Percentiles rank a stretch among this genome's conserved stretches.
These are phyloP conservation scores for Chloropsis hardwickii DNA, from an alignment of 2,113 vertebrate genomes.

Conservation along the genomic window DNA sequence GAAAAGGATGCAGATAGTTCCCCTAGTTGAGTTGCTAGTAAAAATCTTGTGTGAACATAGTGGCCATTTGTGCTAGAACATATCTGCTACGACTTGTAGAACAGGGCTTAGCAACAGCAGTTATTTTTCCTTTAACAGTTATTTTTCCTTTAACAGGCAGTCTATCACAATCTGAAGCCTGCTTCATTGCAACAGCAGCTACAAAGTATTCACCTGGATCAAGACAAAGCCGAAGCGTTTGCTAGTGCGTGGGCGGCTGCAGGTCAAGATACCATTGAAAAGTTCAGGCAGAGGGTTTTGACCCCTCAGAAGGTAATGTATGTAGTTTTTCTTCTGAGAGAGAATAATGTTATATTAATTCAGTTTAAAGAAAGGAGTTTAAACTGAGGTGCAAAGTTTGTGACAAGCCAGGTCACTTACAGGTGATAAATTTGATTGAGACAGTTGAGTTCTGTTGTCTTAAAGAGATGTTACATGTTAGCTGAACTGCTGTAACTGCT, in stretches of 20 bases:
- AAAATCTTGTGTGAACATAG: neutral
- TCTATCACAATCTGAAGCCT: slow-evolving; percentile 90
- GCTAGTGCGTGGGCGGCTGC: slow-evolving; percentile 79
- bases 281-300: slow-evolving; percentile 85
- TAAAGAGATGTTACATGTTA: neutral
- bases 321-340: neutral
- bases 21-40: neutral
- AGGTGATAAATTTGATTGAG: rapidly evolving
- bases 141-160: slow-evolving; percentile 75
- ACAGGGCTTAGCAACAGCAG: neutral
- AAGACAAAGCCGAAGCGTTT: slow-evolving; percentile 87
- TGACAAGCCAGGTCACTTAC: neutral
- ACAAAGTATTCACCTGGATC: slow-evolving; percentile 77
- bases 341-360: neutral
- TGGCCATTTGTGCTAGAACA: neutral
- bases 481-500: neutral
- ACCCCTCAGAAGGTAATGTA: slow-evolving; percentile 87
- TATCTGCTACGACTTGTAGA: neutral
- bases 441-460: neutral
- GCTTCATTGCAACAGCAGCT: slow-evolving; percentile 86
- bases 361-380: neutral
- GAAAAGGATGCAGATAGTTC: neutral
- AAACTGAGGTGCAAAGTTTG: neutral
- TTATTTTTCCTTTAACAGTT: slow-evolving; percentile 63
- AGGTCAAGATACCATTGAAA: slow-evolving; percentile 88